Conservation (phyloP, 30 jellyfish, hydroid and myxozoan genomes). For the Catostylus mosaicus region DNA sequence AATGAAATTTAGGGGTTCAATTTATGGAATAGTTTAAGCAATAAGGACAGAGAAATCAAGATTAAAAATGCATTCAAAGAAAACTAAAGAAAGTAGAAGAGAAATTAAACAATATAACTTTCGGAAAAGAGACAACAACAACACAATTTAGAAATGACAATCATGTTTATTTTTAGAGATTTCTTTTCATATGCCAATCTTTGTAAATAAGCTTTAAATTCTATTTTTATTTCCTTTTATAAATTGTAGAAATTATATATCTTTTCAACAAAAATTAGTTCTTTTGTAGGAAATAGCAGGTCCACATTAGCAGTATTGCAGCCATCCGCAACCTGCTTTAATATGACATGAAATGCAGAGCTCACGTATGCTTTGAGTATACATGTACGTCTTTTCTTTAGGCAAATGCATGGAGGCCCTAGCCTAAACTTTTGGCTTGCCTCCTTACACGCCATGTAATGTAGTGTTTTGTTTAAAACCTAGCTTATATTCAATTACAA, state of each 20-base stretch:
- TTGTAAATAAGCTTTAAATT: conserved; percentile 20
- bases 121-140: conserved; percentile 37
- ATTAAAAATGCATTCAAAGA: conserved; percentile 17
- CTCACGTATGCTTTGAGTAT: too few species aligned
- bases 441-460: too few species aligned
- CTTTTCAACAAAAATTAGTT: not conserved
- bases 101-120: conserved; percentile 20
- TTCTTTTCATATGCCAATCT: conserved; percentile 22
- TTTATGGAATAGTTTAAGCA: conserved; percentile 1
- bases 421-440: too few species aligned
- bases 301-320: conserved; percentile 9
- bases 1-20: too few species aligned
- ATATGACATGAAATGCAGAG: too few species aligned
- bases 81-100: conserved; percentile 27
- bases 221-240: not conserved
- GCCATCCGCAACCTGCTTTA: not conserved
- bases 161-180: conserved; percentile 18
- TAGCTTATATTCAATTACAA: too few species aligned
- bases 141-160: conserved; percentile 21
- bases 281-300: conserved; percentile 16
- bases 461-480: too few species aligned
- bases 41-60: conserved; percentile 25
- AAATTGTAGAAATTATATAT: not conserved
- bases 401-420: too few species aligned
- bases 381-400: too few species aligned